Evolutionary conservation across 2,113 vertebrate species (phyloP).

Genomic region (Hylia prasina): DNA sequence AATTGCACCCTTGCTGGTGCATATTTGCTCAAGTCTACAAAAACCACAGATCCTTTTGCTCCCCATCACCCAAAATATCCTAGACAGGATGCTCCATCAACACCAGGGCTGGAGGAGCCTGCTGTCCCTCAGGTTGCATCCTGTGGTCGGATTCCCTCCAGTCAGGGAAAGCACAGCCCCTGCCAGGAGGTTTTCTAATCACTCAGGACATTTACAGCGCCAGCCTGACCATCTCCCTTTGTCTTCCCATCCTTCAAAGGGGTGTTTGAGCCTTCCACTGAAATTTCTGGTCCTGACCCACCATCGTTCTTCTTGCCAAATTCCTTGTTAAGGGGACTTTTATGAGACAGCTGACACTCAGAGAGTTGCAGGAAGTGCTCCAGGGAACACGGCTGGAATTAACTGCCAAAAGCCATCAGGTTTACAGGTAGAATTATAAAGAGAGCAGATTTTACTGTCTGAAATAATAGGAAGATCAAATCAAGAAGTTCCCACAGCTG

Average conservation of each 20-base stretch:
- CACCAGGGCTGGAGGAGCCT: not conserved
- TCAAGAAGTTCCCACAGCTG: not conserved
- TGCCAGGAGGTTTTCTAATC: not conserved
- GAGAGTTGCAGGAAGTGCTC: not conserved
- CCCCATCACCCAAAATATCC: not conserved
- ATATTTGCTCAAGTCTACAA: not conserved
- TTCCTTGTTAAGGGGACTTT: not conserved
- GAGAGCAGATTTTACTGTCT: not conserved
- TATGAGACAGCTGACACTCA: not conserved
- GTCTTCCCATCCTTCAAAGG: not conserved
- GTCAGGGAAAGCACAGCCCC: accelerated
- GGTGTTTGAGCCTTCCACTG: not conserved
- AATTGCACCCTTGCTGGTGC: not conserved
- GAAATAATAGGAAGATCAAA: not conserved
- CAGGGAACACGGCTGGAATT: not conserved
- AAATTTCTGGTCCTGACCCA: not conserved
- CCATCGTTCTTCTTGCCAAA: not conserved
- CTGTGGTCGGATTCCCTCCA: not conserved
- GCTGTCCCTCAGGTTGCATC: not conserved
- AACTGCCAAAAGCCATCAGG: not conserved
- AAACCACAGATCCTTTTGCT: not conserved
- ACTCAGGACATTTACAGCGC: not conserved
- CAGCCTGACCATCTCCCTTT: not conserved
- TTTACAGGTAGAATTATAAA: not conserved
- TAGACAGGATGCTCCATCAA: not conserved